phyloP scores from a whole-genome alignment of 2,888 invertebrate genomes.

The Cancer borealis region DNA sequence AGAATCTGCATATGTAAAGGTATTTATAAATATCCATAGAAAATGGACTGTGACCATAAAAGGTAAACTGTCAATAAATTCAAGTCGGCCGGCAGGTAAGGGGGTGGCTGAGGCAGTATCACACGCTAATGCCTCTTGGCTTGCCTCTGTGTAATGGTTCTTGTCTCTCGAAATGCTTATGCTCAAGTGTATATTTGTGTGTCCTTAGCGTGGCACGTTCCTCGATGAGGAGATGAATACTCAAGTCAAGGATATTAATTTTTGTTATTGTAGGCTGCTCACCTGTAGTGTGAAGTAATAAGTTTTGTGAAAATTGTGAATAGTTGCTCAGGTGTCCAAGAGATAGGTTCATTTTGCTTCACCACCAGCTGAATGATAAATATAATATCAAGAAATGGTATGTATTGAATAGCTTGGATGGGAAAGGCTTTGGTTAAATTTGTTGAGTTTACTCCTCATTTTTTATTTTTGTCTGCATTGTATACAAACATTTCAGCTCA shows the following conservation, averaged over 20 bases:
- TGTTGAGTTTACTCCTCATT: background rate
- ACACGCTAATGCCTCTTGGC: slow-evolving; percentile 35
- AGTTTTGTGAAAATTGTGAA: background rate
- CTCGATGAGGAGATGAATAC: background rate
- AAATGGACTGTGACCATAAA: background rate
- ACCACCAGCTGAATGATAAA: background rate
- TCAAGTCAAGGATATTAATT: background rate
- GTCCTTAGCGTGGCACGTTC: background rate
- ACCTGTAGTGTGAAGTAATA: background rate
- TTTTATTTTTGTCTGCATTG: background rate
- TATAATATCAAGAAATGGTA: background rate
- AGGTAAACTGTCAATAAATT: background rate
- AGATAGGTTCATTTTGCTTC: background rate
- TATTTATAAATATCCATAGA: background rate
- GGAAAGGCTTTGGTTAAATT: background rate
- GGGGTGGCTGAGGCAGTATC: slow-evolving; percentile 36
- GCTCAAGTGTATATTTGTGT: slow-evolving; percentile 32
- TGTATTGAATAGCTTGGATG: background rate
- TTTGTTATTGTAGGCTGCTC: background rate
- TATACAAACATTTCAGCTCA: background rate
- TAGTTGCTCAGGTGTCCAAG: background rate
- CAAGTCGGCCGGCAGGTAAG: background rate
- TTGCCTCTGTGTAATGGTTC: background rate
- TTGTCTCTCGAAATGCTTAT: slow-evolving; percentile 28
- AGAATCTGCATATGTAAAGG: background rate